Evolutionary conservation across 1,140 invertebrate species (phyloP).

Genomic region (Neelides sp.): DNA sequence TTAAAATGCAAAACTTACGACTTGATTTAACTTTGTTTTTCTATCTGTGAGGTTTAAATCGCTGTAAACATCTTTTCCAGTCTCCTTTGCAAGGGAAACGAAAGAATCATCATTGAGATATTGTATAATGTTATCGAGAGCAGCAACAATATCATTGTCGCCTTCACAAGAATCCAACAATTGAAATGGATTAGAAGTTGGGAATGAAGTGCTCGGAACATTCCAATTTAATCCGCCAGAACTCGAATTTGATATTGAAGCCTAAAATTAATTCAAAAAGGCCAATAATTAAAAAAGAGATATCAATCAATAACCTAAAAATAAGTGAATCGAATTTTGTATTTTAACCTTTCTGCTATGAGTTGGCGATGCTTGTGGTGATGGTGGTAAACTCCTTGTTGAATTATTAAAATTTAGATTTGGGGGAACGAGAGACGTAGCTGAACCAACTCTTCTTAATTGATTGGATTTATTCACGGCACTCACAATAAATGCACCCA

Average conservation of each 20-base stretch:
- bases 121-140: conserved; percentile 35
- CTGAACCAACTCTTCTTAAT: conserved; percentile 43
- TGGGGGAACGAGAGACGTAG: conserved; percentile 41
- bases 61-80: conserved; percentile 57
- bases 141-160: conserved; percentile 34
- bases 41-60: conserved; percentile 46
- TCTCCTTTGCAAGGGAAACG: conserved; percentile 63
- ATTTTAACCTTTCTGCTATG: conserved; percentile 41
- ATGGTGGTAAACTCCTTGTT: conserved; percentile 53
- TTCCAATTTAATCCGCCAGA: too few relatives aligned
- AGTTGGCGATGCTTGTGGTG: conserved; percentile 56
- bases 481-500: conserved; percentile 26
- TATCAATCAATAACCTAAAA: not conserved
- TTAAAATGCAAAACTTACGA: conserved; percentile 43
- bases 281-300: not conserved
- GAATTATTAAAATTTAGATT: conserved; percentile 11
- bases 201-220: not conserved
- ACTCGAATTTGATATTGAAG: too few relatives aligned
- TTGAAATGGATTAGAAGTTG: conserved; percentile 25
- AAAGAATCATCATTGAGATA: conserved; percentile 51
- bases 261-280: not conserved
- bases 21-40: conserved; percentile 52
- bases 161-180: conserved; percentile 12
- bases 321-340: not conserved
- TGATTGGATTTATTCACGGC: conserved; percentile 28